Evolutionary conservation across 1,140 invertebrate species (phyloP), one percentile per base, ranked within the genome.

Genomic region (Agrilus planipennis): DNA sequence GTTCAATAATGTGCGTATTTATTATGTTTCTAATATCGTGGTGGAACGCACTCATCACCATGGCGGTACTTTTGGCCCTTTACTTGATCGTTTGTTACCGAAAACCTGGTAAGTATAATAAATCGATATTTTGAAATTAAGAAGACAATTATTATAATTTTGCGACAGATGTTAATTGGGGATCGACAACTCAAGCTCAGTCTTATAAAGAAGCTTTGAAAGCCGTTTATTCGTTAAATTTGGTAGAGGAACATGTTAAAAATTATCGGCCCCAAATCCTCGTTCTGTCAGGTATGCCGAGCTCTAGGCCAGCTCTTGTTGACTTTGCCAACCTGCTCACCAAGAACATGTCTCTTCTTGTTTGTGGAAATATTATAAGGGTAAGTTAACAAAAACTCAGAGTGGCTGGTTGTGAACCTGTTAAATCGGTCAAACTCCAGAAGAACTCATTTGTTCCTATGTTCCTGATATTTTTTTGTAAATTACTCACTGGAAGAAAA

Each of bases 1-100:
- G 92, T 30, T 67, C 90, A 12, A 65, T 89, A 40, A 60, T 95
- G 11, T 96, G 92, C 60, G 75, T 95, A 35, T 77, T 76, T 34
- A 89, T 94, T 18, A 97, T 97, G 93, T 96, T 97, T 64, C 69
- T 96, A 43, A 90, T 94, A 52, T 90, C 88, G 50, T 93, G 89
- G 83, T 70, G 75, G 68, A 93, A 89, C 6, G 92, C 92, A 25
- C 67, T 97, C 3, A 69, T 93, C 46, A 96, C 92, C 2, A 77
- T 96, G 46, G 76, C 75, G 15, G 75, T 74, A 39, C 81, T 93
- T 39, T 63, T 87, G 29, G 77, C 79, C n/a, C 67, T 96, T 17
- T 96, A 93, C 65, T 69, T 92, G 47, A 86, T 79, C 41, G 84
- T 89, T 0, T 74, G 81, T 1, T 86, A 87, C 50, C 71, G 81